Percentiles rank a stretch among this genome's conserved stretches.
Evolutionary conservation across 2,888 invertebrate genomes (phyloP).

Genomic region (Ashinkailepas kermadecensis): DNA sequence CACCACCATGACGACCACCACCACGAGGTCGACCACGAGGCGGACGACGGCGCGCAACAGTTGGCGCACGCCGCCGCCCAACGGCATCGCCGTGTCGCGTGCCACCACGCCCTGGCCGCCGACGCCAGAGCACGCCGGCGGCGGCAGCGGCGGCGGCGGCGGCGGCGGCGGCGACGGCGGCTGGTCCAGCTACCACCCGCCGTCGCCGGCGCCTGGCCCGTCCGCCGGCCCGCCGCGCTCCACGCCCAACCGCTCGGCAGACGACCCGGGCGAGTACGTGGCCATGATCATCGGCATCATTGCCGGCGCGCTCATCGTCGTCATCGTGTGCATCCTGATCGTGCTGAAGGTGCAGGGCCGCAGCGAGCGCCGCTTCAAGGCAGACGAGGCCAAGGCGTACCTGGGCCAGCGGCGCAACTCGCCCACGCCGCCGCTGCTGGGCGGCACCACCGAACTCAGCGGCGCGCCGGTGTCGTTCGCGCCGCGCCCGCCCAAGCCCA

Average conservation of each 20-base stretch:
- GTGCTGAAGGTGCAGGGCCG: conserved; percentile 79
- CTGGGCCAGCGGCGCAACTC: conserved; percentile 37
- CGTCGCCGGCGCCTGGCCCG: conserved; percentile 26
- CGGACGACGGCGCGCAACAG: conserved; percentile 36
- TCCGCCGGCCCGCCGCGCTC: conserved; percentile 37
- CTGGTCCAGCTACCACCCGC: conserved; percentile 36
- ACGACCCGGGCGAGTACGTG: conserved; percentile 37
- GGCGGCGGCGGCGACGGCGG: conserved; percentile 36
- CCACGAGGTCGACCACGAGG: conserved; percentile 28
- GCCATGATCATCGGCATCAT: conserved; percentile 73
- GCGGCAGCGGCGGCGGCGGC: conserved; percentile 33
- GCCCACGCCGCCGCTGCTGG: conserved; percentile 36
- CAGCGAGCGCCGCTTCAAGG: conserved; percentile 84
- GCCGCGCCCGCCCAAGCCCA: conserved; percentile 53
- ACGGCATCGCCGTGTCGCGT: background rate
- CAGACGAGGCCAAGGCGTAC: conserved; percentile 73
- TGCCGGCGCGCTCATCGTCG: conserved; percentile 80
- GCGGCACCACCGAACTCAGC: conserved; percentile 41
- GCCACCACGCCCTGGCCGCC: background rate
- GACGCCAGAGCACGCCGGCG: too few relatives aligned
- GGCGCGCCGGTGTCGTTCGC: conserved; percentile 65
- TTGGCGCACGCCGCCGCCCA: conserved; percentile 31
- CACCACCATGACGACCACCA: conserved; percentile 34
- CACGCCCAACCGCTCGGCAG: conserved; percentile 40
- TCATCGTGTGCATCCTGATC: conserved; percentile 79